Evolutionary conservation across 30 jellyfish, hydroid and myxozoan species (phyloP).

Genomic region (Cassiopea andromeda): DNA sequence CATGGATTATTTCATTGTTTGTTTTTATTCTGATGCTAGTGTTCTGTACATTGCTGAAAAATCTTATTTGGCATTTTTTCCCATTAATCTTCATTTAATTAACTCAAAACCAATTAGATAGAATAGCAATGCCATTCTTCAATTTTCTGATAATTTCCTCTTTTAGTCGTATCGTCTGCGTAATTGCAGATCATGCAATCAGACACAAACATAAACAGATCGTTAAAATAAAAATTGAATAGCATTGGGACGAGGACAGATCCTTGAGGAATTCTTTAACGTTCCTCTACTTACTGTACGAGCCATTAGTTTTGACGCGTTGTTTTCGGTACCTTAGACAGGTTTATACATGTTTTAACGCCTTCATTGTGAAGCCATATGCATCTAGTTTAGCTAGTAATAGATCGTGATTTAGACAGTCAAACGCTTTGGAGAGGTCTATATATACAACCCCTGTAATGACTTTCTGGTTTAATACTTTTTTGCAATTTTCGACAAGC

Average conservation of each 20-base stretch:
- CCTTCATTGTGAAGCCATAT: conserved; percentile 1
- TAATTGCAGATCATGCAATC: neutral
- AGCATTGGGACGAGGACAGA: neutral
- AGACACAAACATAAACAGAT: neutral
- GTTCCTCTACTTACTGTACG: neutral
- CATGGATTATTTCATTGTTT: no score
- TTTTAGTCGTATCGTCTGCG: neutral
- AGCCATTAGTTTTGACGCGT: neutral
- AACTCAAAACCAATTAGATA: neutral
- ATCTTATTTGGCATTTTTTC: no score
- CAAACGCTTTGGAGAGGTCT: conserved; percentile 36
- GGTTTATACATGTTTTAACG: conserved; percentile 4
- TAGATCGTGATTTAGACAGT: conserved; percentile 8
- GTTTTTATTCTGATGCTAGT: no score
- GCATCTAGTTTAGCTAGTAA: conserved; percentile 33
- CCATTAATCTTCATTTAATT: no score
- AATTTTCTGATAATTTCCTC: neutral
- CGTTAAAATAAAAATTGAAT: neutral
- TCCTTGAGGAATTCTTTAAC: neutral
- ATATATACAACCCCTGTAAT: neutral
- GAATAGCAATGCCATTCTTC: neutral
- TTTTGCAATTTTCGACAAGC: neutral
- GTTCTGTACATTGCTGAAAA: no score
- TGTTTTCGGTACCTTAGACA: neutral
- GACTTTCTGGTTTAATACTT: neutral